Conservation (phyloP, 2,113 vertebrate species). For the Podiceps cristatus region DNA sequence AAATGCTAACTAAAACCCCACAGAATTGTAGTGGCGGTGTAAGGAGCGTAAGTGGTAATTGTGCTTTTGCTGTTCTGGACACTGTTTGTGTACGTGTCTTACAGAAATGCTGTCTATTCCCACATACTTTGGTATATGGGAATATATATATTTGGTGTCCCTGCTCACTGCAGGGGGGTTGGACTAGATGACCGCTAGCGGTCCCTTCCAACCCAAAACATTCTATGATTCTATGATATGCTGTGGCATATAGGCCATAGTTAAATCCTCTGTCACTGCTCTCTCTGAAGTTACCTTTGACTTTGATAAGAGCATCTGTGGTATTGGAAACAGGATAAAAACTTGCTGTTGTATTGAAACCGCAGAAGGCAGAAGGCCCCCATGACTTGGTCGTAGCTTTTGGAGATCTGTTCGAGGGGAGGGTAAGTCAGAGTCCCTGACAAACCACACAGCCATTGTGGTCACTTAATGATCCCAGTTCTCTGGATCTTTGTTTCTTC, state of each 20-base stretch:
- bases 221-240: too few relatives aligned
- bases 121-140: fast-evolving
- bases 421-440: not conserved
- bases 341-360: too few relatives aligned
- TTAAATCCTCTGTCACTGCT: not conserved
- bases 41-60: not conserved
- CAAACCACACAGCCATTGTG: not conserved
- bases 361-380: not conserved
- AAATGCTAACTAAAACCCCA: not conserved
- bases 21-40: fast-evolving
- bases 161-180: too few relatives aligned
- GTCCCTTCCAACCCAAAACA: too few relatives aligned
- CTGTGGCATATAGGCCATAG: fast-evolving
- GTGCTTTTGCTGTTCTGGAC: not conserved
- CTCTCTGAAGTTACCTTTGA: not conserved
- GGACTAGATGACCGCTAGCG: too few relatives aligned
- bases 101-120: not conserved
- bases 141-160: too few relatives aligned
- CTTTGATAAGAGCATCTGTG: not conserved
- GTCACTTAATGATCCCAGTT: not conserved
- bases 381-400: not conserved
- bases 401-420: not conserved
- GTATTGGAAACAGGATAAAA: not conserved
- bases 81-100: not conserved
- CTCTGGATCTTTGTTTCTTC: not conserved